Evolutionary conservation across 2,797 vertebrate species (phyloP).

Genomic region (Sylvilagus floridanus): DNA sequence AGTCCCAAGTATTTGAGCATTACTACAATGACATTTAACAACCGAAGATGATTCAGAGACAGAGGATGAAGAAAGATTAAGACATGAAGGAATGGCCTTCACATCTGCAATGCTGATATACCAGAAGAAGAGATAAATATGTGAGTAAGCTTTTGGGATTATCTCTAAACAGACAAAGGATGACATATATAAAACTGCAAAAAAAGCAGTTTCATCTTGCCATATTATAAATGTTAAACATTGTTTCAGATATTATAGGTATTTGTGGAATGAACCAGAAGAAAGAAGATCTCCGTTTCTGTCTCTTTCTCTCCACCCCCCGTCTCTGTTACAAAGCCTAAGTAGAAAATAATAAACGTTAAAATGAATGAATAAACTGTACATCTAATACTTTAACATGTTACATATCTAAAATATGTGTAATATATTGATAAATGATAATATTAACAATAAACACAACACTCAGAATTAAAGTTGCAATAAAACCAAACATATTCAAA

Average conservation of each 20-base stretch:
- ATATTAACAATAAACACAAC: slow-evolving; percentile 36
- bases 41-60: background rate
- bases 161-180: background rate
- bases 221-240: background rate
- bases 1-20: background rate
- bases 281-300: too few species aligned
- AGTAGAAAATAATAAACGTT: too few species aligned
- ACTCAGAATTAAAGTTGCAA: background rate
- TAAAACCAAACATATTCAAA: slow-evolving; percentile 60
- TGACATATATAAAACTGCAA: background rate
- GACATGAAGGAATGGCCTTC: background rate
- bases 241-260: background rate
- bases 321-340: too few species aligned
- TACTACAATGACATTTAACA: background rate
- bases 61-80: background rate
- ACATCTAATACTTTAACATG: slow-evolving; percentile 21
- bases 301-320: too few species aligned
- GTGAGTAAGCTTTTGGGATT: background rate
- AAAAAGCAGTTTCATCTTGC: background rate
- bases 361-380: background rate
- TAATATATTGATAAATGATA: background rate
- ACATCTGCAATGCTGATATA: slow-evolving; percentile 2
- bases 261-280: too few species aligned
- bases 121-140: background rate
- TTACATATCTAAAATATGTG: slow-evolving; percentile 10